Conservation (phyloP, 2,888 invertebrate genomes). For the Drosophila suboccidentalis region DNA sequence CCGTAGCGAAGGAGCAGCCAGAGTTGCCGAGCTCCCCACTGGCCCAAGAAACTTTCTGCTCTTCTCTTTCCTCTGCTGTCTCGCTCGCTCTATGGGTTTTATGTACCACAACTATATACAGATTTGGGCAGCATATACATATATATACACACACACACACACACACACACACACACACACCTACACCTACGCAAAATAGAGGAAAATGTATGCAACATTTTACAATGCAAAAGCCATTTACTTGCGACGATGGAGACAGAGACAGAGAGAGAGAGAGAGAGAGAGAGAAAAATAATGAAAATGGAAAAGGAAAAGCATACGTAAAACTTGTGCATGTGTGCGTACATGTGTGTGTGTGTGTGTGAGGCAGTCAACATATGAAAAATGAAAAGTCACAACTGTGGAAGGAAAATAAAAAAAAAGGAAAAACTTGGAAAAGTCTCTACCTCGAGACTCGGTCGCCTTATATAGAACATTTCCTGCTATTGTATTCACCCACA, state of each 20-base stretch:
- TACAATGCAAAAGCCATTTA: conserved; percentile 83
- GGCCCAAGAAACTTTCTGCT: conserved; percentile 21
- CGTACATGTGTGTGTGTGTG: conserved; percentile 27
- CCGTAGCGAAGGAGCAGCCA: conserved; percentile 36
- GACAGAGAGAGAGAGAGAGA: conserved; percentile 1
- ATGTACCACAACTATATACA: conserved; percentile 43
- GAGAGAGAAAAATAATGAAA: conserved; percentile 13
- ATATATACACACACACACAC: conserved; percentile 5
- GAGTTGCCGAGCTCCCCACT: conserved; percentile 15
- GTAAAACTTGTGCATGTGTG: conserved; percentile 29
- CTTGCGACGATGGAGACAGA: conserved; percentile 40
- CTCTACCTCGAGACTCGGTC: conserved; percentile 11
- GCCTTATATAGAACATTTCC: conserved; percentile 50
- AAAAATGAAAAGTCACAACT: conserved; percentile 81
- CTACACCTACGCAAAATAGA: conserved; percentile 69
- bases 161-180: conserved; percentile 24
- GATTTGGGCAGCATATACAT: conserved; percentile 54
- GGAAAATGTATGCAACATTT: conserved; percentile 83
- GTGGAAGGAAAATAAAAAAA: conserved; percentile 25
- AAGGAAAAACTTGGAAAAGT: conserved; percentile 36
- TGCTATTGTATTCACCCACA: conserved; percentile 56
- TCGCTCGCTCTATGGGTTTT: conserved; percentile 41
- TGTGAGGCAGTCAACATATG: conserved; percentile 73
- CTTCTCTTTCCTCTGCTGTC: conserved; percentile 15
- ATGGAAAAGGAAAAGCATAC: conserved; percentile 32